These are phyloP conservation scores for Rhinogobius similis DNA, from an alignment of 2,113 vertebrate species.

Conservation along the genomic window DNA sequence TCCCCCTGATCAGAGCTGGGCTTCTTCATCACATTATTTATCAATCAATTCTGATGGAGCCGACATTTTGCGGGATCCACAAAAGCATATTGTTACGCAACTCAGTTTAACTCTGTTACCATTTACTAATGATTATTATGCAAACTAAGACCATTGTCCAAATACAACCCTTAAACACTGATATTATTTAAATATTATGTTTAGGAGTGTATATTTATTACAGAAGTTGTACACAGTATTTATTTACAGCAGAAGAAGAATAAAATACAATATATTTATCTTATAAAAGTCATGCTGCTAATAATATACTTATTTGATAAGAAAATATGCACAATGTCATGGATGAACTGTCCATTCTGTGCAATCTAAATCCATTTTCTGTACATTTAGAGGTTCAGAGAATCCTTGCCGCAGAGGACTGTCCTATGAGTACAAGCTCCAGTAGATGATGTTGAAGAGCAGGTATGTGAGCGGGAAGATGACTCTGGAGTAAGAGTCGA, in stretches of 20 bases:
- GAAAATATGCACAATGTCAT: neutral
- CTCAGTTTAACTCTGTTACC: conserved; percentile 19
- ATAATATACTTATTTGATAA: conserved; percentile 12
- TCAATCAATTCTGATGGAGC: conserved; percentile 14
- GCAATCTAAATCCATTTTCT: conserved; percentile 24
- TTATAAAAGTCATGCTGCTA: conserved; percentile 35
- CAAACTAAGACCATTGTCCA: too few species aligned
- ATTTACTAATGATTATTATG: neutral
- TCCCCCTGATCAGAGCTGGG: neutral
- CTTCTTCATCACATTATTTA: conserved; percentile 28
- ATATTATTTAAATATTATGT: neutral
- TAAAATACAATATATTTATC: neutral
- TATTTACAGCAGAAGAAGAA: conserved; percentile 1
- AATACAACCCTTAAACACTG: neutral
- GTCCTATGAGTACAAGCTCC: conserved; percentile 84
- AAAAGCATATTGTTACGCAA: conserved; percentile 22
- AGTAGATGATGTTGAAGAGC: conserved; percentile 92
- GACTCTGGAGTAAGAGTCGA: conserved; percentile 89
- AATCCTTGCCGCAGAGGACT: neutral
- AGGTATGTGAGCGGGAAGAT: conserved; percentile 89
- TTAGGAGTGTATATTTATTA: neutral
- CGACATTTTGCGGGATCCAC: conserved; percentile 14
- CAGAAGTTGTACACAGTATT: neutral
- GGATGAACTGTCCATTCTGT: conserved; percentile 16
- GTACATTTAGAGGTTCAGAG: neutral